phyloP scores from a whole-genome alignment of 2,113 vertebrate genomes.

The Centropristis striata region DNA sequence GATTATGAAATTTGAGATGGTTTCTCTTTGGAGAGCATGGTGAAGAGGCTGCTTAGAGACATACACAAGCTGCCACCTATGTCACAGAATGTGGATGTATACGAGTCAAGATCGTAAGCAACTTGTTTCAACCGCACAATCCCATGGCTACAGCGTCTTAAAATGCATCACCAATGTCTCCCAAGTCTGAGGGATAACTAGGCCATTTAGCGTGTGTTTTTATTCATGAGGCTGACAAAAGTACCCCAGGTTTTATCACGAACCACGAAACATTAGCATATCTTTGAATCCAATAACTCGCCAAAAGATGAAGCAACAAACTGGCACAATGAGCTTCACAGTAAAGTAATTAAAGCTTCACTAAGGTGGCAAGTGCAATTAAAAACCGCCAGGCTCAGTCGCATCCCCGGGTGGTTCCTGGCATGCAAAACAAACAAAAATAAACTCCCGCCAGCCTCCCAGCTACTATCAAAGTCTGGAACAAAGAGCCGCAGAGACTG shows the following conservation, averaged over 20 bases:
- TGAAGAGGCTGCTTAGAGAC: slow-evolving; percentile 38
- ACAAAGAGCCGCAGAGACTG: slow-evolving; percentile 22
- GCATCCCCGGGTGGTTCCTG: slow-evolving; percentile 37
- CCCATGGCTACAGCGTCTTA: slow-evolving; percentile 13
- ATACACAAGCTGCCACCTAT: slow-evolving; percentile 11
- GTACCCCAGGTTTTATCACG: slow-evolving; percentile 22
- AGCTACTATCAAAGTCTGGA: slow-evolving; percentile 1
- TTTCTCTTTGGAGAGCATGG: slow-evolving; percentile 37
- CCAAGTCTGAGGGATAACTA: slow-evolving; percentile 21
- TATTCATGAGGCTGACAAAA: slow-evolving; percentile 46
- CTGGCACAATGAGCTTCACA: slow-evolving; percentile 33
- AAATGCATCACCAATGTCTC: slow-evolving; percentile 19
- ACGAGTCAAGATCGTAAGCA: not conserved
- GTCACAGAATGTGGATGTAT: slow-evolving; percentile 2
- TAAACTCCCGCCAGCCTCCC: slow-evolving; percentile 28
- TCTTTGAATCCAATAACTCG: slow-evolving; percentile 46
- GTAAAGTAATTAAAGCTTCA: slow-evolving; percentile 45
- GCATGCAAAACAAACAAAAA: slow-evolving; percentile 54
- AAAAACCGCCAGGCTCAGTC: slow-evolving; percentile 37
- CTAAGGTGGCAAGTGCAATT: slow-evolving; percentile 44
- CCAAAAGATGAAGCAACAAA: slow-evolving; percentile 38
- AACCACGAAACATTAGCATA: slow-evolving; percentile 50
- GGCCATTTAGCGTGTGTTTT: slow-evolving; percentile 41
- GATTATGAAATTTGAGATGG: slow-evolving; percentile 69
- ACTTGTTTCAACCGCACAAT: slow-evolving; percentile 7